Percentiles rank a stretch among this genome's conserved stretches.
Conservation (phyloP, 64 coral and sea anemone species). For the Dendrophyllia cribrosa region DNA sequence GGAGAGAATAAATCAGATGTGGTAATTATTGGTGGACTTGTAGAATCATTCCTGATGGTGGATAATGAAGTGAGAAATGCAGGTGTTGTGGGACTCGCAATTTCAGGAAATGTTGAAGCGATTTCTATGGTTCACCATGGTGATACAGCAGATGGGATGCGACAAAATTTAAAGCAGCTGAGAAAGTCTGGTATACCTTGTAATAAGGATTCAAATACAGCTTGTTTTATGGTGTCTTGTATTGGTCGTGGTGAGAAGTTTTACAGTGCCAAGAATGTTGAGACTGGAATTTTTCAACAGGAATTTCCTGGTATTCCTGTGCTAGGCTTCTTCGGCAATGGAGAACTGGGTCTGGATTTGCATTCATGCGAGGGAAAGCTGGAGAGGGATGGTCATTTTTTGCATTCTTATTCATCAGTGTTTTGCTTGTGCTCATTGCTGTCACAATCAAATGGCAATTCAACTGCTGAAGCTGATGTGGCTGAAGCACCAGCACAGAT, state of each 20-base stretch:
- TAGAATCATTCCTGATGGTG: conserved; percentile 90
- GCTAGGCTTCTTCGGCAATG: conserved; percentile 93
- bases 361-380: conserved; percentile 84
- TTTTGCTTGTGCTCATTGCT: conserved; percentile 91
- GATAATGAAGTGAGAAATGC: conserved; percentile 84
- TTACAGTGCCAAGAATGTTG: conserved; percentile 90
- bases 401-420: conserved; percentile 93
- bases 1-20: conserved; percentile 86
- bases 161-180: conserved; percentile 63
- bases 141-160: conserved; percentile 70
- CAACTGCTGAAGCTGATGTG: neutral
- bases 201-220: conserved; percentile 69
- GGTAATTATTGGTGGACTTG: conserved; percentile 91
- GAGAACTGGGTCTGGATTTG: conserved; percentile 89
- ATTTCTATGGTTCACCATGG: conserved; percentile 94
- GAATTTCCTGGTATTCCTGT: conserved; percentile 88
- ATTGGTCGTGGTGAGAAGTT: conserved; percentile 88
- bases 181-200: conserved; percentile 60
- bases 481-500: neutral
- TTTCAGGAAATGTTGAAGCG: conserved; percentile 84
- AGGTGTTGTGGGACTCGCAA: conserved; percentile 85
- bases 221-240: conserved; percentile 94
- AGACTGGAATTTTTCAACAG: conserved; percentile 87
- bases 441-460: conserved; percentile 5
- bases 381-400: conserved; percentile 84